Base-by-base conservation (phyloP, 1,140 invertebrate species). In the Heliconius melpomene region DNA sequence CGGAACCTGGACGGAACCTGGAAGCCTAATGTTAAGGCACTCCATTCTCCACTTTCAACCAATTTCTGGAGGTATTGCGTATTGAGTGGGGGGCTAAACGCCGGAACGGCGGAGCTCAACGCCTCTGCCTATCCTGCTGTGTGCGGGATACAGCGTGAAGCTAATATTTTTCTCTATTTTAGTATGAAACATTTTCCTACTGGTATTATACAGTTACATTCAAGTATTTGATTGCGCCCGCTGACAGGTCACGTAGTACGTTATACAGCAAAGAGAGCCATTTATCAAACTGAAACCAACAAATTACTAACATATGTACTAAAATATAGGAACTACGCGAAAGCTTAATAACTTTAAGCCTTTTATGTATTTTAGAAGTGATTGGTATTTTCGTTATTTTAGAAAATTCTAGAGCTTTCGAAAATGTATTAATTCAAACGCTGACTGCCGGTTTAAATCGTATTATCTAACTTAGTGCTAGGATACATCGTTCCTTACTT, bases 261-360 rank as follows among this genome's bases (percentile, higher is more conserved):
- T 77, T 71, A 54, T 77, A 72, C 46, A 26, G 16, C 60, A 38
- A 50, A 52, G 18, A 8, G 75, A 72, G 66, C 66, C 75, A 72
- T 77, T 77, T 77, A 50, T 77, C 75, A 72, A 77, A 72, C 40
- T 72, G 75, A 72, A 26, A 50, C 46, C 26, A 72, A 77, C 40
- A 77, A 77, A 77, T 77, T 77, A 77, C 66, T 16, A 72, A n/a
- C 26, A 26, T 66, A 26, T 66, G 54, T 38, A 77, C 57, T 75
- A 75, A 75, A 46, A 75, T 75, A 75, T 72, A 66, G 23, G 3
- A 66, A 57, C 7, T 57, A 3, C 3, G n/a, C 54, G 20, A 11
- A 3, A 66, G 26, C 1, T 66, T 29, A 66, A 66, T 66, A n/a
- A 66, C 23, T 11, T 66, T 66, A n/a, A 26, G 0, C 0, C 32